Evolutionary conservation across 2,113 vertebrate species (phyloP).

Genomic region (Gymnocephalus cernua): DNA sequence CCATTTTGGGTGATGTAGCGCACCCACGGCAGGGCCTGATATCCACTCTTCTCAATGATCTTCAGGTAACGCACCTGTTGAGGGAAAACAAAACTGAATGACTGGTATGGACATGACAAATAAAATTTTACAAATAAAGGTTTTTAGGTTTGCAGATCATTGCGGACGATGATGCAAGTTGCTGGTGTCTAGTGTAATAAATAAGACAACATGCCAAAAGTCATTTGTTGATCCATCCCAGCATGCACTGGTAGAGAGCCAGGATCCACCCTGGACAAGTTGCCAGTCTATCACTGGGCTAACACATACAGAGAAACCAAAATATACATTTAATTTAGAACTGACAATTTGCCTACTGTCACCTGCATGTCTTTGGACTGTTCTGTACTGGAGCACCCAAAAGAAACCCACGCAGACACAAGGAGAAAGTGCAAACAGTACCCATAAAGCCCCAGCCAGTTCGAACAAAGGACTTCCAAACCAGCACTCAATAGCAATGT

Average conservation of each 20-base stretch:
- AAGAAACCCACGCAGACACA: background rate
- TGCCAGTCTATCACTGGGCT: background rate
- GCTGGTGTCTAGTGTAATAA: background rate
- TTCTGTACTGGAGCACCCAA: background rate
- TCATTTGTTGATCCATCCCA: background rate
- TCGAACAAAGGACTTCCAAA: background rate
- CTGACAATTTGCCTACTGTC: background rate
- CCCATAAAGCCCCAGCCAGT: background rate
- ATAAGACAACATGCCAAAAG: background rate
- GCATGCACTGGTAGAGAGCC: constrained; percentile 7
- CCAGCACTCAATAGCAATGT: background rate
- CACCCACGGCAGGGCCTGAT: constrained; percentile 92
- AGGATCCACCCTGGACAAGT: background rate
- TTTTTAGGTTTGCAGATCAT: background rate
- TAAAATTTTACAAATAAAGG: too few relatives aligned
- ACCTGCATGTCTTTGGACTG: constrained; percentile 11
- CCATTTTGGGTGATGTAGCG: constrained; percentile 98
- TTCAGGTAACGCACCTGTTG: constrained; percentile 94
- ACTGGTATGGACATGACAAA: background rate
- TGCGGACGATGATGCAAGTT: background rate
- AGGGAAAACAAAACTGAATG: background rate
- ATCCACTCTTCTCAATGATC: constrained; percentile 99
- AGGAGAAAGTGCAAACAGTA: background rate
- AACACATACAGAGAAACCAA: background rate
- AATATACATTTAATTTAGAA: background rate